A percentile compares a stretch with the other conserved stretches of the same genome.
phyloP scores from a whole-genome alignment of 2,797 vertebrate genomes.

The Poecilia velifera region DNA sequence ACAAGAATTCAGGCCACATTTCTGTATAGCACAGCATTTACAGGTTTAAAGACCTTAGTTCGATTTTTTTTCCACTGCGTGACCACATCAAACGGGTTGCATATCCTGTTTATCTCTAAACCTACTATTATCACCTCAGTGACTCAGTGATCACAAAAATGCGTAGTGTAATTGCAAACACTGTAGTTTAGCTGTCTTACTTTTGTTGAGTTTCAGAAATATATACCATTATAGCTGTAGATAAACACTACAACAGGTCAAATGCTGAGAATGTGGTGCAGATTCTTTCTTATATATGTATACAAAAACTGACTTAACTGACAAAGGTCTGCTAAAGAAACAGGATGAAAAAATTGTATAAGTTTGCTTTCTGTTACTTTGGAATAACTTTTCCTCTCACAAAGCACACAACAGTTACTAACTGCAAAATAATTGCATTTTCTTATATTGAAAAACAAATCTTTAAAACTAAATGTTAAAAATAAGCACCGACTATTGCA shows the following conservation, averaged over 20 bases:
- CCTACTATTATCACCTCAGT: constrained; percentile 56
- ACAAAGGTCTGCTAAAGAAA: not conserved
- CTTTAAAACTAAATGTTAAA: not conserved
- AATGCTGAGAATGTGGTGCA: not conserved
- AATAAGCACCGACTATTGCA: not conserved
- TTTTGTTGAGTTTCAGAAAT: not conserved
- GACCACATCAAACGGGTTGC: constrained; percentile 70
- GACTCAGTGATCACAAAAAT: constrained; percentile 28
- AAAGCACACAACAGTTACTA: not conserved
- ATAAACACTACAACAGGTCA: not conserved
- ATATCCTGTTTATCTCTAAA: constrained; percentile 73
- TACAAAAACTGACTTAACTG: not conserved
- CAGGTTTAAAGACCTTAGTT: constrained; percentile 22
- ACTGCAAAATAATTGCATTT: not conserved
- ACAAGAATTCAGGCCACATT: constrained; percentile 22
- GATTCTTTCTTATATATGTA: not conserved
- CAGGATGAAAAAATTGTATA: not conserved
- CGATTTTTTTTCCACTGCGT: constrained; percentile 49
- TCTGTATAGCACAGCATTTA: constrained; percentile 29
- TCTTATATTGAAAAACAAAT: not conserved
- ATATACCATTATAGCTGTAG: not conserved
- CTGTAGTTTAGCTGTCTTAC: not conserved
- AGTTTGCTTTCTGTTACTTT: not conserved
- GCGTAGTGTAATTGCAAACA: not conserved
- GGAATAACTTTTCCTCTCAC: not conserved